phyloP scores from a whole-genome alignment of 2,797 vertebrate genomes.

The Sylvia borin region DNA sequence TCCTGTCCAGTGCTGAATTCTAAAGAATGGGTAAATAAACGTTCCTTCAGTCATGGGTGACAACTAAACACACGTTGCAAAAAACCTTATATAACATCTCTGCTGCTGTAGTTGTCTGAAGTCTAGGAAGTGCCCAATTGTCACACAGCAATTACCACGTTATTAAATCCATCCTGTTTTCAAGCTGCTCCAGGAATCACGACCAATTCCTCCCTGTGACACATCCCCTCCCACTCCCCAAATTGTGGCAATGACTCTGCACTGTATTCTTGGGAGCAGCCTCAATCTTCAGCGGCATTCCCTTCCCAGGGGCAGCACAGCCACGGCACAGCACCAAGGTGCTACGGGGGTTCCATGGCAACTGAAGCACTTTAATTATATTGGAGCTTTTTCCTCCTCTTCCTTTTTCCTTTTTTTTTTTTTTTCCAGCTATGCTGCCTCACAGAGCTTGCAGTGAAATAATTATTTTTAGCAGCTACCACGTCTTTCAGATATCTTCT shows the following conservation, averaged over 20 bases:
- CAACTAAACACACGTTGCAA: not conserved
- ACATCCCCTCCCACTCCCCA: not conserved
- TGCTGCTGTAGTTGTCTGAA: not conserved
- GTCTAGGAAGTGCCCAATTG: constrained; percentile 6
- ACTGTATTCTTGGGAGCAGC: not conserved
- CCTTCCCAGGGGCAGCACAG: not conserved
- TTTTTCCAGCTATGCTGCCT: not conserved
- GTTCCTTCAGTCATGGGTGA: not conserved
- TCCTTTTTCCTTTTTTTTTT: not conserved
- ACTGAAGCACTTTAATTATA: not conserved
- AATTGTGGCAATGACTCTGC: not conserved
- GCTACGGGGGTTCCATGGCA: not conserved
- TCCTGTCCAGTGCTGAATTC: not conserved
- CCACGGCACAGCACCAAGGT: not conserved
- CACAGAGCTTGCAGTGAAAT: not conserved
- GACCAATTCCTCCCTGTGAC: not conserved
- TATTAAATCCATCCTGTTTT: constrained; percentile 52
- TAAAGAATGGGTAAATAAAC: not conserved
- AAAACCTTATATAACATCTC: not conserved
- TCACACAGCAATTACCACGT: not conserved
- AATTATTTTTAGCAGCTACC: not conserved
- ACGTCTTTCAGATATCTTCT: not conserved
- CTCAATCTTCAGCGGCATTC: not conserved
- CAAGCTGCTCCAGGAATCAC: not conserved
- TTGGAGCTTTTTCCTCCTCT: not conserved